Evolutionary conservation across 2,888 invertebrate species (phyloP).

Genomic region (Lasioglossum calceatum): DNA sequence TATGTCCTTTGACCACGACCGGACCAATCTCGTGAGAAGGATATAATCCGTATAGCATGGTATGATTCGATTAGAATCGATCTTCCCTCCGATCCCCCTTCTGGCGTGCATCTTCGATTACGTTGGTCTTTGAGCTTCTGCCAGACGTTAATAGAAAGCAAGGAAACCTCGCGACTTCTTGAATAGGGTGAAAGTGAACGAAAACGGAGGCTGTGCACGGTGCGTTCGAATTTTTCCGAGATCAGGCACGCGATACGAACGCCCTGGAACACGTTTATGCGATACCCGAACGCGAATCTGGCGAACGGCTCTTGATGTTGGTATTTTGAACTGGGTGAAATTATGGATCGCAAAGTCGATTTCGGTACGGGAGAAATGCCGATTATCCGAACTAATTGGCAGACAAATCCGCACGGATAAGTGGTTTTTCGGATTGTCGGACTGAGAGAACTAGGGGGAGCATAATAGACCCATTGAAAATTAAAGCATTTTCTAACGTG

Average conservation of each 20-base stretch:
- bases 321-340: background rate
- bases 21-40: conserved; percentile 63
- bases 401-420: background rate
- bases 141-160: conserved; percentile 46
- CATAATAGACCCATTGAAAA: background rate
- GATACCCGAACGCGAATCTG: background rate
- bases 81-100: conserved; percentile 38
- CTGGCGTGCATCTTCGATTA: conserved; percentile 51
- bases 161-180: conserved; percentile 25
- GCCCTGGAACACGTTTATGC: background rate
- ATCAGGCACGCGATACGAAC: background rate
- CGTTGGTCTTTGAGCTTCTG: conserved; percentile 47
- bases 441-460: background rate
- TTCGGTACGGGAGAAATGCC: background rate
- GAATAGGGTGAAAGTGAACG: background rate
- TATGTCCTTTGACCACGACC: conserved; percentile 64
- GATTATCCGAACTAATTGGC: background rate
- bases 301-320: background rate
- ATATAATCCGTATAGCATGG: conserved; percentile 68
- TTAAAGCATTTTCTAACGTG: background rate
- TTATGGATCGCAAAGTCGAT: background rate
- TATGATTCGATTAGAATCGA: conserved; percentile 76
- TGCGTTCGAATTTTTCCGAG: background rate
- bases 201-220: background rate
- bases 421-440: background rate